Percentiles rank a stretch among this genome's conserved stretches.
These are phyloP conservation scores for Paelopatides confundens DNA, from an alignment of 53 echinoderm and acorn worm species.

Conservation along the genomic window DNA sequence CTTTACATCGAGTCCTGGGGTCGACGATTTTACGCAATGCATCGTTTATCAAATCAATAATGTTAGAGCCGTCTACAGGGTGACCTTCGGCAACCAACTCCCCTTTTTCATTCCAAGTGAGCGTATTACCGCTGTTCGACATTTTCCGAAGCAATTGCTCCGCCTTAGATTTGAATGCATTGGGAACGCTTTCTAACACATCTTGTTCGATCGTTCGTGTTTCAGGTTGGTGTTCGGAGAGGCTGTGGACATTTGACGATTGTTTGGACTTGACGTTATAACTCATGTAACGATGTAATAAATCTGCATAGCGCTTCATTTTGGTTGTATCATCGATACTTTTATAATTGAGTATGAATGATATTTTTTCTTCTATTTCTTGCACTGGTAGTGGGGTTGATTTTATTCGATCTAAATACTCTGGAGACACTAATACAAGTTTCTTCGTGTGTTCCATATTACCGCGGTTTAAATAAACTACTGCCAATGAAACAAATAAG, in stretches of 20 bases:
- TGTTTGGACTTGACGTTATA: no score
- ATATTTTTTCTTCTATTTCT: no score
- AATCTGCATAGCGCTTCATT: no score
- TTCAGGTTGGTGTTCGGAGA: no score
- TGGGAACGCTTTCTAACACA: conserved; percentile 3
- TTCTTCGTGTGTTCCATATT: no score
- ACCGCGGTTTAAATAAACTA: not conserved
- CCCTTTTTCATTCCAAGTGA: not conserved
- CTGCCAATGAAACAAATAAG: conserved; percentile 45
- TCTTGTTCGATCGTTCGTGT: conserved; percentile 25
- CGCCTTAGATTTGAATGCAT: not conserved
- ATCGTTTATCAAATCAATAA: conserved; percentile 63
- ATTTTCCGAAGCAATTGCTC: not conserved
- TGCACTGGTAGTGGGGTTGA: no score
- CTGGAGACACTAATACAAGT: no score
- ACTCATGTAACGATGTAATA: no score
- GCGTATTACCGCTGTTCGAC: not conserved
- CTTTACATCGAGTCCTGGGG: conserved; percentile 11
- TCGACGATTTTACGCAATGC: conserved; percentile 41
- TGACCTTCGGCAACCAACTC: not conserved
- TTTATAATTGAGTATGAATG: no score
- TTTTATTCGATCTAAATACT: no score
- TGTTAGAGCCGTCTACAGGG: conserved; percentile 45
- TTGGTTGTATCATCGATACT: no score
- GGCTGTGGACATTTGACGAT: no score